phyloP scores from a whole-genome alignment of 2,113 vertebrate species.

The Dendrocopos noguchii region DNA sequence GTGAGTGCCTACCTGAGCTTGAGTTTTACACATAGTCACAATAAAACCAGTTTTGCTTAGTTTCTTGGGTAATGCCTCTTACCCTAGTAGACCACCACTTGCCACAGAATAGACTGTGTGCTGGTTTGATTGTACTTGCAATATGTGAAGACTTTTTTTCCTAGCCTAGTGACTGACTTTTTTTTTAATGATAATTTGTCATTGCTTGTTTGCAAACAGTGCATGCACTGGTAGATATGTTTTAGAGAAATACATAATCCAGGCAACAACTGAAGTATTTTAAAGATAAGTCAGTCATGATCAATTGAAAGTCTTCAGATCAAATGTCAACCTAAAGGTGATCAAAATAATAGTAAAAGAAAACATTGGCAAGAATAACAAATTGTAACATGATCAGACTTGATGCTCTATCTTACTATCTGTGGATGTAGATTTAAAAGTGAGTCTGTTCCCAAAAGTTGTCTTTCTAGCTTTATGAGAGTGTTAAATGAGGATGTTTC shows the following conservation, averaged over 20 bases:
- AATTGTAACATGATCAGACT: not conserved
- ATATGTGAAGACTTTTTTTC: not conserved
- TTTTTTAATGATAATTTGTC: not conserved
- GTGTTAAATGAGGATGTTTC: not conserved
- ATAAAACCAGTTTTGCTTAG: not conserved
- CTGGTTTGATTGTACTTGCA: not conserved
- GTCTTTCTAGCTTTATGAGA: not conserved
- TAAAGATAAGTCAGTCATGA: not conserved
- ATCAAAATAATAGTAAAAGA: not conserved
- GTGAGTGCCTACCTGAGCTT: not conserved
- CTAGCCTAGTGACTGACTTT: not conserved
- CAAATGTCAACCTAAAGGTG: not conserved
- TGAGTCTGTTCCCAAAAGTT: not conserved
- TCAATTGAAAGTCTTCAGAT: not conserved
- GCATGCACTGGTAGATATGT: not conserved
- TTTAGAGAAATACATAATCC: not conserved
- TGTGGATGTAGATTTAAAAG: not conserved
- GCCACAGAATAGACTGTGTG: not conserved
- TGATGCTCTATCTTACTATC: not conserved
- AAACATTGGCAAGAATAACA: not conserved
- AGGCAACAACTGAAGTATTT: not conserved
- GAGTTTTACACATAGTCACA: not conserved
- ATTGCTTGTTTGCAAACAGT: not conserved
- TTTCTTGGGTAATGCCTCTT: not conserved
- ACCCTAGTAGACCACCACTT: not conserved